Percentiles rank a stretch among this genome's conserved stretches.
These are phyloP conservation scores for Hydrolagus affinis DNA, from an alignment of 2,113 vertebrate genomes.

Conservation along the genomic window DNA sequence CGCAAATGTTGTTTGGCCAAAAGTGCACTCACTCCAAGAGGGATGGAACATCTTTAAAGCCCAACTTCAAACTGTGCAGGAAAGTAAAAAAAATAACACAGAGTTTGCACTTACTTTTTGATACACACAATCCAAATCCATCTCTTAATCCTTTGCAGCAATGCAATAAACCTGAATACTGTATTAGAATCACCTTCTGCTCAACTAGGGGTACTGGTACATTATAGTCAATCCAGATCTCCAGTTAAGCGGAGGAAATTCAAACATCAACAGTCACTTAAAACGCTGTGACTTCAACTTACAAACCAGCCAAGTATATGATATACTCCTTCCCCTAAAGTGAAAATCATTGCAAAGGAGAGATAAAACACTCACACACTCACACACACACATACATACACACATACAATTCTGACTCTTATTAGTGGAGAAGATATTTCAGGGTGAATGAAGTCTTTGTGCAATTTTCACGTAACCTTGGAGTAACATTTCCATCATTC, in stretches of 20 bases:
- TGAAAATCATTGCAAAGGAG: too few species aligned
- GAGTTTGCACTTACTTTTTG: slow-evolving; percentile 60
- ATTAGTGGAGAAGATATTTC: neutral
- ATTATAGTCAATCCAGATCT: too few species aligned
- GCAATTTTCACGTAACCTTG: neutral
- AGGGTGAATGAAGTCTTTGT: slow-evolving; percentile 8
- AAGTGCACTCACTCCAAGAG: neutral
- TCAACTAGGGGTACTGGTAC: neutral
- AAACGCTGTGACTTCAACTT: too few species aligned
- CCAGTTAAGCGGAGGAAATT: neutral
- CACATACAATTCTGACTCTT: neutral
- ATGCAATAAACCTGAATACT: neutral
- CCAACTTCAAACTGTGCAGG: neutral
- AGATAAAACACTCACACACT: too few species aligned
- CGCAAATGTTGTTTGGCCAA: too few species aligned
- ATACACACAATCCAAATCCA: slow-evolving; percentile 61
- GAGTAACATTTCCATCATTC: neutral
- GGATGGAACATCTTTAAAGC: neutral
- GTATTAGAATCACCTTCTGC: too few species aligned
- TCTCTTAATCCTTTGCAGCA: slow-evolving; percentile 51
- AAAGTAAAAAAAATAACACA: neutral
- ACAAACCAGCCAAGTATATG: neutral
- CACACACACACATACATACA: neutral
- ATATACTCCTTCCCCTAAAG: neutral
- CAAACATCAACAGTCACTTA: neutral